Evolutionary conservation across 64 coral and sea anemone genomes (phyloP).

Genomic region (Anthopleura sola): DNA sequence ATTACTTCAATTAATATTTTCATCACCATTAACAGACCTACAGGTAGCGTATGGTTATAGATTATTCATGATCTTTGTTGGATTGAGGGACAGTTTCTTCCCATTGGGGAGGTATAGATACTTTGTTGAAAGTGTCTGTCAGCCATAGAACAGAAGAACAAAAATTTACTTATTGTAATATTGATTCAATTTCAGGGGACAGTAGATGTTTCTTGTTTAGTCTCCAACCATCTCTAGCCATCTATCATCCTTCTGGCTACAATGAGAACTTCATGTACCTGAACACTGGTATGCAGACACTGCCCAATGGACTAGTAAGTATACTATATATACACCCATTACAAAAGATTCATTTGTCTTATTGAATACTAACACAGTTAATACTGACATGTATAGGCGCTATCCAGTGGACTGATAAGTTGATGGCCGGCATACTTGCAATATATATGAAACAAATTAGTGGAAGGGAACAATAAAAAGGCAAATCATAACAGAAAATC

Average conservation of each 20-base stretch:
- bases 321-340: no score
- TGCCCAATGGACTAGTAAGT: slow-evolving; percentile 94
- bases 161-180: neutral
- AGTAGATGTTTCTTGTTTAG: slow-evolving; percentile 81
- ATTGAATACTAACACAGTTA: no score
- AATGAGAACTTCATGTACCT: slow-evolving; percentile 94
- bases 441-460: neutral
- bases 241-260: slow-evolving; percentile 85
- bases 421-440: neutral
- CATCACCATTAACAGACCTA: neutral
- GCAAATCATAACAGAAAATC: no score
- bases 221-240: slow-evolving; percentile 64
- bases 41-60: neutral
- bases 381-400: slow-evolving; percentile 82
- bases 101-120: neutral
- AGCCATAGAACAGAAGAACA: no score
- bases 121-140: no score
- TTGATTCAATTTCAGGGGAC: slow-evolving; percentile 48
- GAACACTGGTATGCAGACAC: slow-evolving; percentile 87
- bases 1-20: neutral
- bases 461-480: no score
- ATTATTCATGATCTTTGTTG: neutral
- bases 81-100: neutral
- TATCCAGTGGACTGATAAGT: slow-evolving; percentile 90
- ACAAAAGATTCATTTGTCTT: no score